Conservation (phyloP, 2,797 vertebrate genomes). For the Coranthus polyacanthus region DNA sequence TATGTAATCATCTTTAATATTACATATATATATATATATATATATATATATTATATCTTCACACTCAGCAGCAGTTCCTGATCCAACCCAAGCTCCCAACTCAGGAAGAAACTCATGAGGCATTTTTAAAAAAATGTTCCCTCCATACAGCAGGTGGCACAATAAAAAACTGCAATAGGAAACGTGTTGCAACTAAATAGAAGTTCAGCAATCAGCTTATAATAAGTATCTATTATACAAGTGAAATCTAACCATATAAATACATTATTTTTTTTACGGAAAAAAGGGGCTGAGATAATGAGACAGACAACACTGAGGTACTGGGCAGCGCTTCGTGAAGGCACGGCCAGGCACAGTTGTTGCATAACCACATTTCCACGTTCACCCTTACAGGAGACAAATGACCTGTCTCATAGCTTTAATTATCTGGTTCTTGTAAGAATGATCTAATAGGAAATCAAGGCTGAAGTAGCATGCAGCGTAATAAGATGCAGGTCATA, state of each 20-base stretch:
- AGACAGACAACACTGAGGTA: no score
- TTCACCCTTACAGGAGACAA: conserved; percentile 20
- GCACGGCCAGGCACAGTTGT: conserved; percentile 13
- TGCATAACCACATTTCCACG: conserved; percentile 38
- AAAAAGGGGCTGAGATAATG: no score
- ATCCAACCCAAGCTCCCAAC: no score
- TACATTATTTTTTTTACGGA: no score
- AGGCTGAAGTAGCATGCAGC: background rate
- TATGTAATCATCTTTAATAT: no score
- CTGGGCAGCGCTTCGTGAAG: no score
- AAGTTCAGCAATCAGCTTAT: background rate
- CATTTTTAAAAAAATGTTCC: no score
- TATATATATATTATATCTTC: no score
- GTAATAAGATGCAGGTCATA: background rate
- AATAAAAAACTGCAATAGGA: background rate
- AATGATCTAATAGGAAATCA: conserved; percentile 13
- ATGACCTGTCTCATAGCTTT: conserved; percentile 26
- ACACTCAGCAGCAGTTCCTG: no score
- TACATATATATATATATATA: no score
- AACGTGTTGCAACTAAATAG: background rate
- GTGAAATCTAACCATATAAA: no score
- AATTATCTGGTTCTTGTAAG: conserved; percentile 24
- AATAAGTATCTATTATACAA: background rate
- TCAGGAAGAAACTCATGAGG: no score
- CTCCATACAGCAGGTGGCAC: background rate